Evolutionary conservation across 2,888 invertebrate species (phyloP).

Genomic region (Apeira syringaria): DNA sequence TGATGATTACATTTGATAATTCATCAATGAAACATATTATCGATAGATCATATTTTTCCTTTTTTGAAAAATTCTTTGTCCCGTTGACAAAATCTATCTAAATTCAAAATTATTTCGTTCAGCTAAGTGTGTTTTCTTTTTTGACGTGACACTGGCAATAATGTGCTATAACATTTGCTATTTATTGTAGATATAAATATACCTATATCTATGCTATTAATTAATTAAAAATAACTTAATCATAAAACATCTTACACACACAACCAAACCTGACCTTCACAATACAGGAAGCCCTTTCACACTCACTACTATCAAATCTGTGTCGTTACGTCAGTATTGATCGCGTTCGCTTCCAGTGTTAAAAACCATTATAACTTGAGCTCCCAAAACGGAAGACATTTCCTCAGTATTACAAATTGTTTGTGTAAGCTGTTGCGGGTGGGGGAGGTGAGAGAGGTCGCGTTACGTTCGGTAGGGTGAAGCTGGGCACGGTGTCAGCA

Average conservation of each 20-base stretch:
- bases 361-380: slow-evolving; percentile 19
- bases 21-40: too few relatives aligned
- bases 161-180: too few relatives aligned
- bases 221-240: too few relatives aligned
- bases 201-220: too few relatives aligned
- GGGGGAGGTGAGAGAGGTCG: slow-evolving; percentile 22
- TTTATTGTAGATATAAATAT: too few relatives aligned
- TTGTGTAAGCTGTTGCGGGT: slow-evolving; percentile 18
- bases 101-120: too few relatives aligned
- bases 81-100: too few relatives aligned
- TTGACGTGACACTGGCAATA: too few relatives aligned
- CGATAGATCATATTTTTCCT: too few relatives aligned
- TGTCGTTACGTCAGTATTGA: slow-evolving; percentile 21
- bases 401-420: slow-evolving; percentile 21
- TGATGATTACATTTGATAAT: too few relatives aligned
- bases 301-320: background rate
- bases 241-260: slow-evolving; percentile 9
- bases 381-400: slow-evolving; percentile 24
- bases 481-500: slow-evolving; percentile 22
- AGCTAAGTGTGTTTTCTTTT: too few relatives aligned
- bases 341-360: slow-evolving; percentile 17
- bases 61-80: too few relatives aligned
- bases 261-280: slow-evolving; percentile 23
- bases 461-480: slow-evolving; percentile 11
- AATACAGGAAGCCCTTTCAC: slow-evolving; percentile 21